Evolutionary conservation across 2,888 invertebrate species (phyloP), one percentile per base, ranked within the genome.

Genomic region (Hydraecia micacea): DNA sequence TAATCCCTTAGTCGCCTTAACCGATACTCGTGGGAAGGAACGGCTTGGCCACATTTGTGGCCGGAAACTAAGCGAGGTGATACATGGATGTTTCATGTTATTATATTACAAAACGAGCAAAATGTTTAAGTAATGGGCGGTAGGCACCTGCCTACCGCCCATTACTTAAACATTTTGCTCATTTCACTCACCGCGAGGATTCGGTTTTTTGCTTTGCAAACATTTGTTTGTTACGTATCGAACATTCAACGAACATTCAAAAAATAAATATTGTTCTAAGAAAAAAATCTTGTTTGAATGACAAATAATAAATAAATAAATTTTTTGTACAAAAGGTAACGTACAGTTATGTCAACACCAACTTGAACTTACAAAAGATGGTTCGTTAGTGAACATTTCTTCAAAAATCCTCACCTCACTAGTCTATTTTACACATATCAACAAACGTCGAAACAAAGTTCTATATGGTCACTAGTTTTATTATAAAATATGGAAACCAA

Each of bases 1-100:
- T 86, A 82, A 83, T 86, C 83, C 69, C 66, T 79, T 72, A 76
- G 74, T 63, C 73, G 69, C 66, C 72, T 86, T 79, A 66, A 81
- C 86, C 74, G 58, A 86, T 86, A 72, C 68, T 32, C 79, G 75
- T 79, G 83, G 83, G 84, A 82, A 39, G 52, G 15, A 3, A 21
- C 58, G 39, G 76, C 15, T 46, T 73, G 73, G 18, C 46, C 68
- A 72, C 62, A 55, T 75, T 81, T 67, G 82, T 62, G 63, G 58
- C 36, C 36, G 60, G 76, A 73, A 66, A 75, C 81, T 67, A 39
- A 60, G 58, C 28, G n/a, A 46, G 21, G 28, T 67, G 71, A 77
- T 77, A 81, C 76, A 73, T 1, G 15, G 21, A 18, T 36, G 28
- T 67, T 71, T 55, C 58, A 68, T 80, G 36, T 1, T 36, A 72